Evolutionary conservation across 1,140 invertebrate genomes (phyloP), one percentile per base, ranked within the genome.

Genomic region (Calycopis cecrops): DNA sequence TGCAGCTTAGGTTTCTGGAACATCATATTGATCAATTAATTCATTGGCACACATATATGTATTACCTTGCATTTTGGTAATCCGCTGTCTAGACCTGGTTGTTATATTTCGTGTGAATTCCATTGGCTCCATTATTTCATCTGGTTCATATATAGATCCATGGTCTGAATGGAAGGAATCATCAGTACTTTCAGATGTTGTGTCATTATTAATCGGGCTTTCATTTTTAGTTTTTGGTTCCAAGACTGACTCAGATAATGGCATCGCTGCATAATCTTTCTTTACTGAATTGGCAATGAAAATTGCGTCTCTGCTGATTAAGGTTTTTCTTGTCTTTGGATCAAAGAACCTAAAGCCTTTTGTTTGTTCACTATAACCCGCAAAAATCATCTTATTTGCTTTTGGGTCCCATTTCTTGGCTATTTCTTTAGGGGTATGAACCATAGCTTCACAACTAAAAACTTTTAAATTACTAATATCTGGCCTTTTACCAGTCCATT

Each of bases 281-380:
- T 10, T 48, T 6, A 57, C 33, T 34, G 37, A 17, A 21, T 53
- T 34, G 34, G 52, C 59, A 7, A 60, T 9, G 18, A 60, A 60
- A 34, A 53, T 28, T 34, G 55, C 58, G 60, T 60, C 58, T 55
- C 58, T 57, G 44, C 59, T 60, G 9, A 48, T 57, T 7, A 57
- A 4, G 3, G 47, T 18, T 48, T 52, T 61, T 28, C 40, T 53
- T 35, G 37, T 59, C 17, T 1, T 12, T n/a, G 47, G 50, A 37
- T 59, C 56, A 18, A 50, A 35, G 7, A 65, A 52, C 9, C 60
- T 35, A 16, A 62, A 65, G n/a, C 60, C 57, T 55, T 65, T 59
- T 11, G 57, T 62, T 4, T 38, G 10, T 9, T 59, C 51, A 52
- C 57, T 51, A 14, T 59, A 65, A 3, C 60, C 59, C 40, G 59